phyloP scores from a whole-genome alignment of 2,888 invertebrate species.

The Diaperis boleti region DNA sequence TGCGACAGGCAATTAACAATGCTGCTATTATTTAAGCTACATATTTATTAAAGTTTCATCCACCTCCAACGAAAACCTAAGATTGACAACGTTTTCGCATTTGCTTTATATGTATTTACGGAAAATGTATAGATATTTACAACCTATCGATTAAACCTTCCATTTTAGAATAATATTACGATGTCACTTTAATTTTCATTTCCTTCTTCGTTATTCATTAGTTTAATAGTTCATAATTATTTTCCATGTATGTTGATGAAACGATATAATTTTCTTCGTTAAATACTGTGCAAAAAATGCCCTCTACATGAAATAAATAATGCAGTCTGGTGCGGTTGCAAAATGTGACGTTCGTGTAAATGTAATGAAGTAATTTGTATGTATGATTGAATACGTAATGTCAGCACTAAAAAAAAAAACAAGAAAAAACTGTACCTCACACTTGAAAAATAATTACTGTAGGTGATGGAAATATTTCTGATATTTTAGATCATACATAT shows the following conservation, averaged over 20 bases:
- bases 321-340: constrained; percentile 23
- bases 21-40: neutral
- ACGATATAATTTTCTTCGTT: constrained; percentile 11
- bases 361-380: constrained; percentile 42
- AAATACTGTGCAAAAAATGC: constrained; percentile 15
- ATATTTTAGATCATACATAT: too few relatives aligned
- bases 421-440: too few relatives aligned
- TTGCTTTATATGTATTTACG: neutral
- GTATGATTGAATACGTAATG: constrained; percentile 40
- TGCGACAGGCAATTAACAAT: neutral
- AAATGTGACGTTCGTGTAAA: constrained; percentile 25
- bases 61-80: too few relatives aligned
- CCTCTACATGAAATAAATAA: constrained; percentile 21
- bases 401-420: constrained; percentile 9
- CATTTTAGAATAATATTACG: neutral
- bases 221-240: constrained; percentile 12
- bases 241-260: constrained; percentile 8
- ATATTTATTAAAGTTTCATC: too few relatives aligned
- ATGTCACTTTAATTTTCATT: constrained; percentile 9
- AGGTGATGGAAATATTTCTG: too few relatives aligned
- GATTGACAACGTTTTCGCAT: too few relatives aligned
- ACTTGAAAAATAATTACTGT: too few relatives aligned
- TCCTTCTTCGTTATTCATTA: constrained; percentile 2
- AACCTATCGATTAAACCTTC: neutral
- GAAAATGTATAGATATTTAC: neutral